These are phyloP conservation scores for Fundulus diaphanus DNA, from an alignment of 2,797 vertebrate genomes.

Conservation along the genomic window DNA sequence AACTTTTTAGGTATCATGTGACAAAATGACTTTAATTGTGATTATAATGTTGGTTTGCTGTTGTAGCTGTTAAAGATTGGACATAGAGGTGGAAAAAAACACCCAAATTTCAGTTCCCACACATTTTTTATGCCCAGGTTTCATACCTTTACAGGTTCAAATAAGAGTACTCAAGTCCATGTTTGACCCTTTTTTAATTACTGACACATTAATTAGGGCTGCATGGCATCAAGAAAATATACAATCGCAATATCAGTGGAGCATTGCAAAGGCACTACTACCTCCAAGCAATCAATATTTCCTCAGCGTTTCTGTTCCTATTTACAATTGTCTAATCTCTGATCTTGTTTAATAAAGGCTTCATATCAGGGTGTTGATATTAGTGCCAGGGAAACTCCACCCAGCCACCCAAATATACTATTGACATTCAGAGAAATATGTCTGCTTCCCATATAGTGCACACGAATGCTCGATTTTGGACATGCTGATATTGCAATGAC, in stretches of 20 bases:
- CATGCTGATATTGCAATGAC: neutral
- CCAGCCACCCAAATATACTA: no score
- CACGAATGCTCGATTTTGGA: no score
- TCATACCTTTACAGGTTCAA: no score
- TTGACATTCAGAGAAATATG: no score
- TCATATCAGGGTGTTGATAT: neutral
- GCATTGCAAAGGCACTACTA: neutral
- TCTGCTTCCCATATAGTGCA: no score
- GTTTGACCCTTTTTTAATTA: neutral
- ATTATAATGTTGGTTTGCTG: neutral
- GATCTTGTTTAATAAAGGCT: neutral
- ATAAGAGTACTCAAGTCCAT: neutral
- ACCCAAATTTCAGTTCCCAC: neutral
- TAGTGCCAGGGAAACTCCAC: no score
- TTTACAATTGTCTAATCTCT: neutral
- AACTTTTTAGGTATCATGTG: constrained; percentile 19
- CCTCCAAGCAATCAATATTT: neutral
- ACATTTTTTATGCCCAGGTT: no score
- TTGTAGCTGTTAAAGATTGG: neutral
- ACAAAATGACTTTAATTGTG: neutral
- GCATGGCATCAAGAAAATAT: neutral
- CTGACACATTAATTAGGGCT: neutral
- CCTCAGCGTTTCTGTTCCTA: neutral
- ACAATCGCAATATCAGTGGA: neutral
- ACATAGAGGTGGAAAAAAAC: constrained; percentile 1